A percentile compares a stretch with the other conserved stretches of the same genome.
Evolutionary conservation across 2,888 invertebrate genomes (phyloP).

Genomic region (Tinea trinotella): DNA sequence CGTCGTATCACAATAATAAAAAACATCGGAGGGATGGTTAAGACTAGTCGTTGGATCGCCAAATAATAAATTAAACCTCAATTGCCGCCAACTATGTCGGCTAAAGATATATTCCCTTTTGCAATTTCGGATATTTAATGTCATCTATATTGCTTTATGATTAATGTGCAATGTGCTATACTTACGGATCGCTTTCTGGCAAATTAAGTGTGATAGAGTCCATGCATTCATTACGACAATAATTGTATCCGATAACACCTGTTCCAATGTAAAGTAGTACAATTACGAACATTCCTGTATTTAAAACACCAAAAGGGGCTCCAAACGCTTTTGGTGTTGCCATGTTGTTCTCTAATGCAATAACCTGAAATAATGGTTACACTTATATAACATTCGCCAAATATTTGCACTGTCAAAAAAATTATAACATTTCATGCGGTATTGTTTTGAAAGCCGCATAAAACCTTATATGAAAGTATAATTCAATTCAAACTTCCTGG

Average conservation of each 20-base stretch:
- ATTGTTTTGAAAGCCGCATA: too few species aligned
- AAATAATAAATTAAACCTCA: too few species aligned
- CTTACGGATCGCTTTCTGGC: conserved; percentile 72
- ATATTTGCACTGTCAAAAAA: too few species aligned
- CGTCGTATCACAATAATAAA: too few species aligned
- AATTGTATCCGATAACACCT: conserved; percentile 89
- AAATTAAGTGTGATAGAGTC: conserved; percentile 90
- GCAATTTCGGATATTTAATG: neutral
- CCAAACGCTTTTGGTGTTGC: conserved; percentile 84
- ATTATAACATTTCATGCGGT: neutral
- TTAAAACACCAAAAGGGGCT: conserved; percentile 83
- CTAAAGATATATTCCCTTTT: too few species aligned
- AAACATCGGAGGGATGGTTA: too few species aligned
- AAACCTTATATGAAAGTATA: too few species aligned
- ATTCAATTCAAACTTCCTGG: too few species aligned
- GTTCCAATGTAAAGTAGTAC: conserved; percentile 82
- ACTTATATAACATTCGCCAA: too few species aligned
- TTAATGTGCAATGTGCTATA: conserved; percentile 21
- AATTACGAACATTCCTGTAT: conserved; percentile 85
- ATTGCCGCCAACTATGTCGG: too few species aligned
- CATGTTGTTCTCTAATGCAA: conserved; percentile 94
- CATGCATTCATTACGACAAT: conserved; percentile 77
- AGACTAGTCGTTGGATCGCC: too few species aligned
- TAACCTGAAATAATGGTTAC: conserved; percentile 74
- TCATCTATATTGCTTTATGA: neutral